Conservation (phyloP, 2,113 vertebrate species). For the Phainopepla nitens region DNA sequence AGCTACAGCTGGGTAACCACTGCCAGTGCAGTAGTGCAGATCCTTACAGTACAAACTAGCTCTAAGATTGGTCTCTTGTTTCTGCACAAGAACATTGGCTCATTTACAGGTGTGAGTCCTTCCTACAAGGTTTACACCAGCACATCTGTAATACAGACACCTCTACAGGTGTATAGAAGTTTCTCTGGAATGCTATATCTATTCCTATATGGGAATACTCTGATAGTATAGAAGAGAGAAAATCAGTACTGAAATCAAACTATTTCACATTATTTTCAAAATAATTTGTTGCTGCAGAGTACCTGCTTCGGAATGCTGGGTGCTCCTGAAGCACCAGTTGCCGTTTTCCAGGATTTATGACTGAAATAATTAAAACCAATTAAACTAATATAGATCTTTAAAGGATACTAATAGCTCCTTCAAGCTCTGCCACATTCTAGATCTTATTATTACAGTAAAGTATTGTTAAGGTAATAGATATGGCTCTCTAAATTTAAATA, state of each 20-base stretch:
- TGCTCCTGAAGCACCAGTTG: not conserved
- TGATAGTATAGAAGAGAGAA: not conserved
- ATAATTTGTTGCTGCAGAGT: not conserved
- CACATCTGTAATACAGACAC: not conserved
- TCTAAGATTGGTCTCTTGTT: not conserved
- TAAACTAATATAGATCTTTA: not conserved
- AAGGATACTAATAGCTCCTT: conserved; percentile 8
- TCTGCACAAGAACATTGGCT: not conserved
- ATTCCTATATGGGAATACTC: not conserved
- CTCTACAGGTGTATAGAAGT: not conserved
- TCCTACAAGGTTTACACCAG: not conserved
- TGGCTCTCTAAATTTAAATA: not conserved
- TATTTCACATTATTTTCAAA: not conserved
- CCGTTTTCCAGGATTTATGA: conserved; percentile 20
- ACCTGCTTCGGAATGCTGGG: not conserved
- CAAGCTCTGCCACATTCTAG: not conserved
- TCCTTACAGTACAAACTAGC: not conserved
- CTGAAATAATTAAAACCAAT: conserved; percentile 39
- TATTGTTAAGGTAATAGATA: not conserved
- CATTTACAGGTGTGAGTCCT: not conserved
- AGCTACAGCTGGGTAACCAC: not conserved
- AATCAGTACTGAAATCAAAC: not conserved
- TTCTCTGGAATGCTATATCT: not conserved
- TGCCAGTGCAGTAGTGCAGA: not conserved
- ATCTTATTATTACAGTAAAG: not conserved